Percentiles rank a stretch among this genome's conserved stretches.
Evolutionary conservation across 2,797 vertebrate genomes (phyloP).

Genomic region (Aldrovandia affinis): DNA sequence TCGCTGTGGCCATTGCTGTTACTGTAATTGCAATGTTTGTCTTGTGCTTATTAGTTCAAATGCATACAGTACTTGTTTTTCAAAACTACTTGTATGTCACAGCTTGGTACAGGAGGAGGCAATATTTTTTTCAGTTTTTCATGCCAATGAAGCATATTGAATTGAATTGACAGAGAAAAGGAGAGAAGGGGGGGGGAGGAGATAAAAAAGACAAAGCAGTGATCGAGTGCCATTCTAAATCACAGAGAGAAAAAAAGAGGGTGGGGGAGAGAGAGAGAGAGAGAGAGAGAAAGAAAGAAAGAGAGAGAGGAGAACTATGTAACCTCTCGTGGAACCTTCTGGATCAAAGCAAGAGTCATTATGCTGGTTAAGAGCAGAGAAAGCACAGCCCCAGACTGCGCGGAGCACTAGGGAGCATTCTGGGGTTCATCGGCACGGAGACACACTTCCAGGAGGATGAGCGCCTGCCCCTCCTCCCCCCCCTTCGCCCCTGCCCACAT

Average conservation of each 20-base stretch:
- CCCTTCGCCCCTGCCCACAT: slow-evolving; percentile 35
- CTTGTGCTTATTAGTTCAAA: too few species aligned
- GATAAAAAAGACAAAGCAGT: slow-evolving; percentile 17
- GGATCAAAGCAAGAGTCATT: neutral
- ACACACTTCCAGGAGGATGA: slow-evolving; percentile 36
- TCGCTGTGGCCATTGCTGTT: too few species aligned
- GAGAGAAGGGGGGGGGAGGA: slow-evolving; percentile 30
- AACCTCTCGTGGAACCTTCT: neutral
- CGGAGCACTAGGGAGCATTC: neutral
- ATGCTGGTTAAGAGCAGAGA: neutral
- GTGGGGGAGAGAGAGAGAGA: too few species aligned
- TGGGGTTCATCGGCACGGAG: slow-evolving; percentile 25
- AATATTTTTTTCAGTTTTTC: too few species aligned
- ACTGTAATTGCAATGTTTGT: too few species aligned
- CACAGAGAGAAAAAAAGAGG: neutral
- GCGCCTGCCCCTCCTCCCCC: slow-evolving; percentile 16
- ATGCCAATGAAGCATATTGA: too few species aligned
- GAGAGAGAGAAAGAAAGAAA: too few species aligned
- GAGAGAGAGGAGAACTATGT: too few species aligned
- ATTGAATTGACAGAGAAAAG: slow-evolving; percentile 14
- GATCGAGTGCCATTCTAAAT: slow-evolving; percentile 24
- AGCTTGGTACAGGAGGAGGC: too few species aligned
- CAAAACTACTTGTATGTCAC: too few species aligned
- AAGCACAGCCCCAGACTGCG: neutral
- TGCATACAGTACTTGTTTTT: too few species aligned